A percentile compares a stretch with the other conserved stretches of the same genome.
phyloP scores from a whole-genome alignment of 2,888 invertebrate species.

The Himalopsyche tibetana region DNA sequence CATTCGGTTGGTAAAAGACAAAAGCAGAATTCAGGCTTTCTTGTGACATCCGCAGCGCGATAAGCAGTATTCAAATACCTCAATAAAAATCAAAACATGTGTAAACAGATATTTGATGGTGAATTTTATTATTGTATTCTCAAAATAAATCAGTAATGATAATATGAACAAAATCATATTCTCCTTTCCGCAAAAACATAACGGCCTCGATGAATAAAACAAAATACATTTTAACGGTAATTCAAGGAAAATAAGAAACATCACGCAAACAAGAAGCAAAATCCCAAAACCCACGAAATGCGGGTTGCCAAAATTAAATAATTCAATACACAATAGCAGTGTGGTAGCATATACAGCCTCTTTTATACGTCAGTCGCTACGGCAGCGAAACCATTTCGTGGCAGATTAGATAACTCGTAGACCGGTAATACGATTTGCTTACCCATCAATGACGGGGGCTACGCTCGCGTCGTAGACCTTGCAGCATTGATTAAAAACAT shows the following conservation, averaged over 20 bases:
- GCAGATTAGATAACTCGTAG: slow-evolving; percentile 49
- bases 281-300: background rate
- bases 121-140: too few species aligned
- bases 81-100: too few species aligned
- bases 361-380: background rate
- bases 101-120: too few species aligned
- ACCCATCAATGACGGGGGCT: slow-evolving; percentile 29
- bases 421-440: slow-evolving; percentile 51
- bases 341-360: background rate
- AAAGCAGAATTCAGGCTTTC: too few species aligned
- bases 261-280: slow-evolving; percentile 4
- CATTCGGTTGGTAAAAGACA: too few species aligned
- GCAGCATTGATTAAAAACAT: slow-evolving; percentile 9
- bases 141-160: too few species aligned
- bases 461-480: slow-evolving; percentile 24
- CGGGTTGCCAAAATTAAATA: slow-evolving; percentile 38
- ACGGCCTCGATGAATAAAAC: too few species aligned
- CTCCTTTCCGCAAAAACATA: too few species aligned
- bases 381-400: slow-evolving; percentile 47
- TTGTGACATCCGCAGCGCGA: too few species aligned
- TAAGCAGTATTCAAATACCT: too few species aligned
- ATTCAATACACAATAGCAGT: slow-evolving; percentile 14
- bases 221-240: too few species aligned
- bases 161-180: too few species aligned
- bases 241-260: background rate